Evolutionary conservation across 2,797 vertebrate genomes (phyloP), one percentile per base, ranked within the genome.

Genomic region (Dromococcyx pavoninus): DNA sequence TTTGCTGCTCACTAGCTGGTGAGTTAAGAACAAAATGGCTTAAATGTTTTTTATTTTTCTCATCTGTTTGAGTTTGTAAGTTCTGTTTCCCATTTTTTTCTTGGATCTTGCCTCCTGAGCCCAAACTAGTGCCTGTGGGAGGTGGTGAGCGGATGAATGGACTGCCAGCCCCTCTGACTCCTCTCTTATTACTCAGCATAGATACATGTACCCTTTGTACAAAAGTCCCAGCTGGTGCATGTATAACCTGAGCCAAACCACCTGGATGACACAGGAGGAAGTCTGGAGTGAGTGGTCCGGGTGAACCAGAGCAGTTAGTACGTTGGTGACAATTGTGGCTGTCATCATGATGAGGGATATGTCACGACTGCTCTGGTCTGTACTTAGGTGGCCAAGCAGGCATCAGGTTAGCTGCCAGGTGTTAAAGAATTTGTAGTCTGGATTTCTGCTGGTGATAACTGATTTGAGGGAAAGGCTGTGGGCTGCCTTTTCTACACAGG

Each of bases 281-380:
- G 35, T n/a, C 30, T 79, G 64, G 57, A 56, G 28, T 1, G 1
- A 56, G 67, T 56, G 30, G 21, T 69, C 46, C 0, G 0, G 11
- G 4, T 5, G 7, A 83, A 33, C 51, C 60, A 69, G 41, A 48
- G 54, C 61, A 30, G 21, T 33, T 3, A 10, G 64, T 46, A 30
- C 3, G 0, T 53, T 41, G 57, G 27, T 88, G 84, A 48, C 69
- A 79, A 0, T 11, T 67, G 56, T 69, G 46, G 23, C 25, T 16
- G 1, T 74, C 82, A 41, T 37, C 11, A 3, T 75, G 76, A 62
- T 32, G 44, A 61, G 46, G 27, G 5, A 24, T 11, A 8, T 30
- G 5, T 22, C 11, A 8, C 30, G 9, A 46, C 61, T 92, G 30
- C 69, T 65, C 41, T 39, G 19, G 5, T 73, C 56, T 86, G 14